Conservation (phyloP, 2,888 invertebrate genomes). For the Apotomis betuletana region DNA sequence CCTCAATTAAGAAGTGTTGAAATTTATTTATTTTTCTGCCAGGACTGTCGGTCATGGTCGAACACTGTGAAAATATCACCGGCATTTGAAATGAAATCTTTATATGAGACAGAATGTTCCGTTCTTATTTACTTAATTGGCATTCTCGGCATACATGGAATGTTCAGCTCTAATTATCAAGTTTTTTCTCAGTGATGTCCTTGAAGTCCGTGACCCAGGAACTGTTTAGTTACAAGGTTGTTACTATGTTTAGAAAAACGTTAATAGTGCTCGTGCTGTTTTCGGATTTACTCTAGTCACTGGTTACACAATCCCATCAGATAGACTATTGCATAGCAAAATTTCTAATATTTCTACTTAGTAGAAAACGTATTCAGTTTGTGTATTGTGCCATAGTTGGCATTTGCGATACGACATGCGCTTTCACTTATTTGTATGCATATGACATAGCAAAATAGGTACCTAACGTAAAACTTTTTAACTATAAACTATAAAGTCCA, state of each 20-base stretch:
- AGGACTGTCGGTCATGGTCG: no score
- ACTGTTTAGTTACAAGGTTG: slow-evolving; percentile 27
- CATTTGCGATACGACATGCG: slow-evolving; percentile 49
- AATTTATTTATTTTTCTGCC: no score
- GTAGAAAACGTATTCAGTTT: slow-evolving; percentile 51
- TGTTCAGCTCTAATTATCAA: neutral
- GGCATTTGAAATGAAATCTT: no score
- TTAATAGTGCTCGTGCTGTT: slow-evolving; percentile 18
- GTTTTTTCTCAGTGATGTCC: slow-evolving; percentile 16
- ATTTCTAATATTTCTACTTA: slow-evolving; percentile 26
- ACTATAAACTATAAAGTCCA: no score
- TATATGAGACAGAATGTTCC: neutral
- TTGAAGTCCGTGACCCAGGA: slow-evolving; percentile 27
- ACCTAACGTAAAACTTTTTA: neutral
- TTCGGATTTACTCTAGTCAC: slow-evolving; percentile 22
- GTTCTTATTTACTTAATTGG: neutral
- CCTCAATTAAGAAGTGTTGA: no score
- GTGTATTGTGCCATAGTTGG: slow-evolving; percentile 49
- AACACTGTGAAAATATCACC: no score
- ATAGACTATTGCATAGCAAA: slow-evolving; percentile 10
- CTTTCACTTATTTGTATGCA: slow-evolving; percentile 60
- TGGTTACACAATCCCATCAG: slow-evolving; percentile 27
- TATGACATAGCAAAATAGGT: slow-evolving; percentile 41
- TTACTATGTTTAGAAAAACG: slow-evolving; percentile 10
- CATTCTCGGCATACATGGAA: neutral